Evolutionary conservation across 2,797 vertebrate genomes (phyloP), one percentile per base, ranked within the genome.

Genomic region (Orientallactaga sibirica): DNA sequence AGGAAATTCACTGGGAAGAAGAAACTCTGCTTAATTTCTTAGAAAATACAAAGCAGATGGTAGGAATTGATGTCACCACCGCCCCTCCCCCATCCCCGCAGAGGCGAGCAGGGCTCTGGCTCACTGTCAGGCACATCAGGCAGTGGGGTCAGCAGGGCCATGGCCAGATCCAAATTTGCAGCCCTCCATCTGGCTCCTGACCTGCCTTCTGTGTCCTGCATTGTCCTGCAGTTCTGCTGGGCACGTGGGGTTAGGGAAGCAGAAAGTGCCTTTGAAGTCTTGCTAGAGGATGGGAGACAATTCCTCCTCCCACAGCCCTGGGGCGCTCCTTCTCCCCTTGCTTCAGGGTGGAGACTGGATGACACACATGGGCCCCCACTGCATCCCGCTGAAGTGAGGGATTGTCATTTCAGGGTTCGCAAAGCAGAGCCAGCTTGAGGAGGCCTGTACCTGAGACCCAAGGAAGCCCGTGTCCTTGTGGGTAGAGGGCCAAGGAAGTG

Each of bases 1-100:
- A 96, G 91, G 87, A 96, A 96, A 96, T 92, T 95, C 90, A 95
- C 87, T 85, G 75, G 41, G 67, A 96, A 82, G 67, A 94, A 96
- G 78, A 91, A 94, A 94, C 43, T 79, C 78, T 55, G 86, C 84
- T 84, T 95, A 74, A 95, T 95, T 92, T 90, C 94, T 92, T 91
- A 66, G 78, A 93, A 95, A 96, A 93, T 94, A 77, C 79, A 95
- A 94, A 93, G 71, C 78, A 92, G 88, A 75, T 78, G 82, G 86
- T 66, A 61, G 66, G 58, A 88, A 75, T 37, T 74, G 66, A 58
- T 87, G 37, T 52, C 41, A 61, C 71, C 27, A 16, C 61, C 43
- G 2, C 18, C 52, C 11, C 43, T 43, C n/a, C 74, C 29, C 41
- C 3, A 12, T 18, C 41, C 43, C 77, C 43, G 37, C 20, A 0